These are phyloP conservation scores for Homarus gammarus DNA, from an alignment of 2,888 invertebrate species.

Conservation along the genomic window DNA sequence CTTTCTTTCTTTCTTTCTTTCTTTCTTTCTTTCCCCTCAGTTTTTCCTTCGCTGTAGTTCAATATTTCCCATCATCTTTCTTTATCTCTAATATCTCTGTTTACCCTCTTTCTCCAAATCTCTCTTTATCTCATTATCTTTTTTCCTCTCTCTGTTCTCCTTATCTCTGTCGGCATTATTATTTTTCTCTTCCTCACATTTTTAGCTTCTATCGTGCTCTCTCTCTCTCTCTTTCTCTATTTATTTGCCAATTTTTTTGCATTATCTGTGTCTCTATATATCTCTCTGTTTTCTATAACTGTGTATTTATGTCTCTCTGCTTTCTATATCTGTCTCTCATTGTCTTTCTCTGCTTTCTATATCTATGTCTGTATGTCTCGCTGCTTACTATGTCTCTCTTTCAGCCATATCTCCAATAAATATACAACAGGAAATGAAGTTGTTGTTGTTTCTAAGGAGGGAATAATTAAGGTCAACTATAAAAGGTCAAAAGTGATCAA, in stretches of 20 bases:
- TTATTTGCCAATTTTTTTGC: neutral
- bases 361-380: too few relatives aligned
- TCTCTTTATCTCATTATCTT: slow-evolving; percentile 14
- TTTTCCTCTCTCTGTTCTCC: neutral
- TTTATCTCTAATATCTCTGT: neutral
- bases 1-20: neutral
- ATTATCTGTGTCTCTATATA: neutral
- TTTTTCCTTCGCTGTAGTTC: neutral
- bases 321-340: too few relatives aligned
- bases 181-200: neutral
- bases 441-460: too few relatives aligned
- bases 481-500: too few relatives aligned
- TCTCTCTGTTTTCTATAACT: slow-evolving; percentile 12
- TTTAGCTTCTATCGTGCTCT: neutral
- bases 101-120: neutral
- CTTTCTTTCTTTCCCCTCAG: neutral
- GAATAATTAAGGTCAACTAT: too few relatives aligned
- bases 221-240: neutral
- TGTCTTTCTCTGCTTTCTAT: too few relatives aligned
- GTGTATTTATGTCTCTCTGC: too few relatives aligned
- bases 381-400: too few relatives aligned
- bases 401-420: too few relatives aligned
- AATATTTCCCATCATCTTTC: neutral
- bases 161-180: neutral
- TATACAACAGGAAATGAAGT: too few relatives aligned